Percentiles rank a stretch among this genome's conserved stretches.
Conservation (phyloP, 1,140 invertebrate genomes). For the Adelges cooleyi region DNA sequence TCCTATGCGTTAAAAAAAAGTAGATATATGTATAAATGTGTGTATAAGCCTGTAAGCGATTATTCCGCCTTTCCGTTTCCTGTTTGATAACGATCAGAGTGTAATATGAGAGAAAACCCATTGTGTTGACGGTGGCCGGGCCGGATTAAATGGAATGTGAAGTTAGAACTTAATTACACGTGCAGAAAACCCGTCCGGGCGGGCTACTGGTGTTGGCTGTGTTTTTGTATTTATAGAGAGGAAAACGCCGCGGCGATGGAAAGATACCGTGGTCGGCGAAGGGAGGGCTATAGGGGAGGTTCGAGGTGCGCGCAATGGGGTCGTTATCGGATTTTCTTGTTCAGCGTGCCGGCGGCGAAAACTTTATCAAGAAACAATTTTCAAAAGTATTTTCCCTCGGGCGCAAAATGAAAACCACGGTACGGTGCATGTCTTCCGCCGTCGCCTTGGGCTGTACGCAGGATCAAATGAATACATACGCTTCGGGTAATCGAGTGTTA, state of each 20-base stretch:
- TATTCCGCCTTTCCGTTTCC: too few relatives aligned
- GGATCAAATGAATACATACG: background rate
- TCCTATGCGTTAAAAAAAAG: too few relatives aligned
- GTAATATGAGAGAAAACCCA: too few relatives aligned
- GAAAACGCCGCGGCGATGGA: too few relatives aligned
- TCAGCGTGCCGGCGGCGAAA: constrained; percentile 3
- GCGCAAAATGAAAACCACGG: constrained; percentile 3
- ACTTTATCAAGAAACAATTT: constrained; percentile 28
- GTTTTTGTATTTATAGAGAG: too few relatives aligned
- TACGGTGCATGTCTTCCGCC: background rate
- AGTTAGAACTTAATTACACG: constrained; percentile 27
- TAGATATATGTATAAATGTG: too few relatives aligned
- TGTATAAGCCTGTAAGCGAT: too few relatives aligned
- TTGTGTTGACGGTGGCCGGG: too few relatives aligned
- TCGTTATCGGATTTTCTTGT: constrained; percentile 26
- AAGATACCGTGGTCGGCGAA: too few relatives aligned
- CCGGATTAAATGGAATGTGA: constrained; percentile 25
- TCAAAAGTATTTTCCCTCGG: constrained; percentile 7
- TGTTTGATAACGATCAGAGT: too few relatives aligned
- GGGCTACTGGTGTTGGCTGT: too few relatives aligned
- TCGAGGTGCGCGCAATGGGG: background rate
- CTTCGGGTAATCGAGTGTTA: constrained; percentile 4
- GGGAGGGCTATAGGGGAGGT: too few relatives aligned
- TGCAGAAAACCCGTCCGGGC: background rate
- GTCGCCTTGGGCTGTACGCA: background rate